Percentiles rank a stretch among this genome's conserved stretches.
These are phyloP conservation scores for Pavo muticus DNA, from an alignment of 2,113 vertebrate species.

Conservation along the genomic window DNA sequence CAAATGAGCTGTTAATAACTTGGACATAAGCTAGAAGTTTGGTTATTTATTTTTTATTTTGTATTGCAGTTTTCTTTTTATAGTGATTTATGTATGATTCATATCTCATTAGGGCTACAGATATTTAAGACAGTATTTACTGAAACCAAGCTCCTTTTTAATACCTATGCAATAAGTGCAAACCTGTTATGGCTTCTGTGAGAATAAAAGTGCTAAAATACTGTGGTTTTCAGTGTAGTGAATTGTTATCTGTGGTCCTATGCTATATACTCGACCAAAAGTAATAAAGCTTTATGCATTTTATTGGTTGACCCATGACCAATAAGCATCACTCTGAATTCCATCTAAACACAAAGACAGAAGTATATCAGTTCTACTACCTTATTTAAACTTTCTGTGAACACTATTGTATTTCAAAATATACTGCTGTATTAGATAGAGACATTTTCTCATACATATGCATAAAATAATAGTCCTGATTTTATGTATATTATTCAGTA, in stretches of 20 bases:
- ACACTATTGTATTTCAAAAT: neutral
- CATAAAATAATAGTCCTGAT: neutral
- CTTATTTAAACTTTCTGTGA: neutral
- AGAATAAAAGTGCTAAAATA: neutral
- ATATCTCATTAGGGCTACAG: neutral
- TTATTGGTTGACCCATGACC: neutral
- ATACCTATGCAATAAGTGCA: neutral
- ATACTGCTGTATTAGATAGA: neutral
- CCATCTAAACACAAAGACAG: neutral
- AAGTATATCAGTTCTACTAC: neutral
- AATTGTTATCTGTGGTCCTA: neutral
- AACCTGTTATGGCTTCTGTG: neutral
- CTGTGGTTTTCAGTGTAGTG: neutral
- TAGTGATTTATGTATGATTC: neutral
- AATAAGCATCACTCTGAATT: accelerated
- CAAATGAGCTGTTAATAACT: neutral
- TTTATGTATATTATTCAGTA: neutral
- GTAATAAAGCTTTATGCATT: neutral
- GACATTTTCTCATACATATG: neutral
- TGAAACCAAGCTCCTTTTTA: neutral
- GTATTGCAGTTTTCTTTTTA: neutral
- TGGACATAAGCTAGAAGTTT: neutral
- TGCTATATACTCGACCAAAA: neutral
- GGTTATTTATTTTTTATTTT: neutral
- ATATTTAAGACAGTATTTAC: neutral